Evolutionary conservation across 1,140 invertebrate genomes (phyloP).

Genomic region (Diorhabda elongata): DNA sequence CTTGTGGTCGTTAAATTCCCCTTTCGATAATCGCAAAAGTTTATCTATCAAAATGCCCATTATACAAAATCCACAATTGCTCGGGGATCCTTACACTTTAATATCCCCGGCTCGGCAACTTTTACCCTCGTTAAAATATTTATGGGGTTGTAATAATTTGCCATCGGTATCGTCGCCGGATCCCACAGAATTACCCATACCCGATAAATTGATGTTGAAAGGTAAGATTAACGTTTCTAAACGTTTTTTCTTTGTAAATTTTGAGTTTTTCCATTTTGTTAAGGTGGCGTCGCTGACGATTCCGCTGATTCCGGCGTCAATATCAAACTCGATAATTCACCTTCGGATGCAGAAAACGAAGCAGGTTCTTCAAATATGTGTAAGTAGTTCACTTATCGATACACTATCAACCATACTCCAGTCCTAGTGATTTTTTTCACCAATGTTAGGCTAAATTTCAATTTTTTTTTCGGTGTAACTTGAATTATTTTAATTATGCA

Average conservation of each 20-base stretch:
- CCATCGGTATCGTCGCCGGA: slow-evolving; percentile 31
- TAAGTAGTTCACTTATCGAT: too few relatives aligned
- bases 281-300: slow-evolving; percentile 36
- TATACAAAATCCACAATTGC: slow-evolving; percentile 29
- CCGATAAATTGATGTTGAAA: slow-evolving; percentile 40
- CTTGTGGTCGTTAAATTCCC: slow-evolving; percentile 5
- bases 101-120: slow-evolving; percentile 39
- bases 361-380: neutral
- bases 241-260: too few relatives aligned
- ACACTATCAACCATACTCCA: too few relatives aligned
- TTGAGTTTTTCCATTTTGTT: slow-evolving; percentile 4
- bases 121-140: slow-evolving; percentile 30
- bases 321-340: slow-evolving; percentile 35
- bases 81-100: slow-evolving; percentile 32
- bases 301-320: slow-evolving; percentile 43
- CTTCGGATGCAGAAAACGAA: slow-evolving; percentile 33
- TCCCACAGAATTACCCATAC: slow-evolving; percentile 40
- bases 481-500: too few relatives aligned
- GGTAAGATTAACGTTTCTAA: slow-evolving; percentile 23
- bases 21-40: slow-evolving; percentile 29
- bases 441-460: too few relatives aligned
- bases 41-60: slow-evolving; percentile 39
- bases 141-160: slow-evolving; percentile 24
- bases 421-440: too few relatives aligned
- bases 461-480: too few relatives aligned